A percentile compares a stretch with the other conserved stretches of the same genome.
Evolutionary conservation across 2,797 vertebrate species (phyloP).

Genomic region (Amphiprion clarkii): DNA sequence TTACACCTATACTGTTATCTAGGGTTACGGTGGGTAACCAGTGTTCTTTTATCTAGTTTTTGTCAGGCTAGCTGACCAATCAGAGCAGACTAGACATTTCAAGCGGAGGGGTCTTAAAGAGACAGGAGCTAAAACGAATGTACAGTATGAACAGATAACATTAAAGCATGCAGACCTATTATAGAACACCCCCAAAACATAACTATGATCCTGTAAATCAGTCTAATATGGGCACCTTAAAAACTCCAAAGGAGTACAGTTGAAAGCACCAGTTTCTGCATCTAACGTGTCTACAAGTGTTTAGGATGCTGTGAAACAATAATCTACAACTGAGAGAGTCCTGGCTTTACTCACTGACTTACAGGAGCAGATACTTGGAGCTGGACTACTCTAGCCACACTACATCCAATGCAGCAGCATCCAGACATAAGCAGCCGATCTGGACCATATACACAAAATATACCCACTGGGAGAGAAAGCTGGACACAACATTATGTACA

Average conservation of each 20-base stretch:
- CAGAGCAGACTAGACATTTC: too few species aligned
- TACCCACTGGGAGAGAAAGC: not conserved
- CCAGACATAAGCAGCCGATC: constrained; percentile 22
- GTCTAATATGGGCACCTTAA: too few species aligned
- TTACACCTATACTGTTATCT: too few species aligned
- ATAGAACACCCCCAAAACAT: too few species aligned
- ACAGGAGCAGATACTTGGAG: constrained; percentile 33
- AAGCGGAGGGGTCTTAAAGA: too few species aligned
- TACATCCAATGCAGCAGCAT: constrained; percentile 31
- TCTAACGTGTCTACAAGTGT: not conserved
- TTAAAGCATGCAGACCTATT: too few species aligned
- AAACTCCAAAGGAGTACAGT: not conserved
- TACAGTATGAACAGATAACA: too few species aligned
- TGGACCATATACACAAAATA: constrained; percentile 11
- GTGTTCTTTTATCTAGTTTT: too few species aligned
- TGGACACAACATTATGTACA: not conserved
- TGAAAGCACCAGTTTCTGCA: not conserved
- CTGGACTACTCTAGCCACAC: constrained; percentile 2
- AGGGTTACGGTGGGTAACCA: too few species aligned
- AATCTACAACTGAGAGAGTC: constrained; percentile 39
- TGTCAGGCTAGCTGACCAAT: too few species aligned
- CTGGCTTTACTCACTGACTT: constrained; percentile 20
- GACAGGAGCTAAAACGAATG: too few species aligned
- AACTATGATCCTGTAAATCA: too few species aligned
- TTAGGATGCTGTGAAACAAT: constrained; percentile 24